Percentiles rank a stretch among this genome's conserved stretches.
phyloP scores from a whole-genome alignment of 1,140 invertebrate genomes.

The Achroia grisella region DNA sequence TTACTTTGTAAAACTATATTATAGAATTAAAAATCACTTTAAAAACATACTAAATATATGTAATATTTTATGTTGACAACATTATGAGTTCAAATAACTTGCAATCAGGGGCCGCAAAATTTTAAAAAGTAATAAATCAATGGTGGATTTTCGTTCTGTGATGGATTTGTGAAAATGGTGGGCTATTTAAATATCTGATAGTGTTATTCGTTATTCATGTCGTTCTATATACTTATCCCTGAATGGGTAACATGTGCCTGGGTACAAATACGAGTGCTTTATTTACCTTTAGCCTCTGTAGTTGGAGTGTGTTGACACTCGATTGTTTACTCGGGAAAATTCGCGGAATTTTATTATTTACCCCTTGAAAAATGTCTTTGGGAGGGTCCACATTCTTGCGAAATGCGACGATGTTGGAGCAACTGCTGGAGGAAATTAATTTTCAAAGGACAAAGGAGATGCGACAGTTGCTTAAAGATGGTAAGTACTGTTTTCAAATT shows the following conservation, averaged over 20 bases:
- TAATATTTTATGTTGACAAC: too few species aligned
- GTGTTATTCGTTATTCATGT: too few species aligned
- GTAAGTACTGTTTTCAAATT: slow-evolving; percentile 67
- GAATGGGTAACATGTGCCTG: slow-evolving; percentile 13
- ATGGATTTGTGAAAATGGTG: slow-evolving; percentile 1
- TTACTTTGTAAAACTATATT: too few species aligned
- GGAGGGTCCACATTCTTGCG: slow-evolving; percentile 75
- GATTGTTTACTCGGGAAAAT: slow-evolving; percentile 19
- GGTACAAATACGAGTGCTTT: background rate
- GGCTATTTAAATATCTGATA: slow-evolving; percentile 3
- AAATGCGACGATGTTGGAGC: slow-evolving; percentile 85
- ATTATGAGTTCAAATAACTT: too few species aligned
- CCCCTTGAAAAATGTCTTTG: slow-evolving; percentile 70
- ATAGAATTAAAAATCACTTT: too few species aligned
- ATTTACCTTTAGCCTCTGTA: background rate
- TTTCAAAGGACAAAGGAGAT: slow-evolving; percentile 93
- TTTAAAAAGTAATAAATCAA: background rate
- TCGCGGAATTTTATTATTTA: slow-evolving; percentile 7
- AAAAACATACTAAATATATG: too few species aligned
- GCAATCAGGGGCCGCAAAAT: too few species aligned
- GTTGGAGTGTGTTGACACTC: slow-evolving; percentile 20
- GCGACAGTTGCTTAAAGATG: slow-evolving; percentile 88
- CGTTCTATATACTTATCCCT: too few species aligned
- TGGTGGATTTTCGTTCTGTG: slow-evolving; percentile 2
- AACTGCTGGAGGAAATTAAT: slow-evolving; percentile 91